phyloP scores from a whole-genome alignment of 1,140 invertebrate species.

The Drosophila sp. region DNA sequence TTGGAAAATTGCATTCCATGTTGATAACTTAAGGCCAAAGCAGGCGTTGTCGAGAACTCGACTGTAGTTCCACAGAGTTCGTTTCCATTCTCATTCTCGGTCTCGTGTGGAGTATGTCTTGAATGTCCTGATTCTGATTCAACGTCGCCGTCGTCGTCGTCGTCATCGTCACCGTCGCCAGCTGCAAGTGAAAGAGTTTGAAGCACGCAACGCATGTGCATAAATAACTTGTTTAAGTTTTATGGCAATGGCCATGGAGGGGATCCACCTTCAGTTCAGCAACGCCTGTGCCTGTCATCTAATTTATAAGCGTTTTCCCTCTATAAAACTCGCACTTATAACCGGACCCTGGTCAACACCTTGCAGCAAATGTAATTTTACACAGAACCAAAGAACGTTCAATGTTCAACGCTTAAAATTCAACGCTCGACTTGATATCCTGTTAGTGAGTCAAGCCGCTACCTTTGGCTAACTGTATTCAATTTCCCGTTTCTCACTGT shows the following conservation, averaged over 20 bases:
- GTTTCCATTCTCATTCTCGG: too few relatives aligned
- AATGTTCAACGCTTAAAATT: constrained; percentile 25
- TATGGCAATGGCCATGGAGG: constrained; percentile 67
- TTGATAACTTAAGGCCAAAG: constrained; percentile 79
- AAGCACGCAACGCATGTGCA: constrained; percentile 75
- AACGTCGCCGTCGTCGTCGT: constrained; percentile 25
- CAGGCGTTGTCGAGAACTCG: constrained; percentile 48
- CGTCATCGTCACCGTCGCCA: constrained; percentile 37
- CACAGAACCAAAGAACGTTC: constrained; percentile 24
- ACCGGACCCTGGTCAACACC: constrained; percentile 58
- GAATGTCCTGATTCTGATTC: constrained; percentile 28
- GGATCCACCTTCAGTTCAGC: constrained; percentile 22
- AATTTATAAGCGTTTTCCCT: constrained; percentile 66
- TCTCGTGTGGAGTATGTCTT: constrained; percentile 8
- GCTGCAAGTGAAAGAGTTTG: constrained; percentile 70
- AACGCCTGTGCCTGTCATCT: constrained; percentile 58
- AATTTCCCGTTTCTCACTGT: background rate
- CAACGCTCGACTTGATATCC: constrained; percentile 61
- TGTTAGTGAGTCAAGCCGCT: constrained; percentile 44
- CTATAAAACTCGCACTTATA: constrained; percentile 49
- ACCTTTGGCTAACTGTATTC: constrained; percentile 27
- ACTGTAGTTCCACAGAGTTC: constrained; percentile 22
- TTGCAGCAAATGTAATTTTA: constrained; percentile 78
- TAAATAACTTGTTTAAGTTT: constrained; percentile 82
- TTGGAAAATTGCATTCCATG: constrained; percentile 82